Conservation (phyloP, 1,140 invertebrate species). For the Drosophila pallidifrons region DNA sequence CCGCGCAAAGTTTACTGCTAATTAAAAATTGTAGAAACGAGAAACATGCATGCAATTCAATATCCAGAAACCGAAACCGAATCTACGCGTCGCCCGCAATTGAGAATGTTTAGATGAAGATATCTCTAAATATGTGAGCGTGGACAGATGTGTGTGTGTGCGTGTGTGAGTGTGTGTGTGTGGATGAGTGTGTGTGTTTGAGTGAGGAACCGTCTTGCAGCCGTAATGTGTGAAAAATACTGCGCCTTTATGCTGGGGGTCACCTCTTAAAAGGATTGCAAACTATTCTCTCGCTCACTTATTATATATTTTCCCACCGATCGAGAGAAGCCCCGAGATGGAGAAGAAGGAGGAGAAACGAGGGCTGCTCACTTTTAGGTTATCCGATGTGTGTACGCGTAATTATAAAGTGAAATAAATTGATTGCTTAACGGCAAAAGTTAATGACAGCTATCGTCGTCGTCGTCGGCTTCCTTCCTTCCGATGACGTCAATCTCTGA, state of each 20-base stretch:
- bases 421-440: slow-evolving; percentile 68
- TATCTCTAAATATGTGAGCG: slow-evolving; percentile 26
- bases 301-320: slow-evolving; percentile 56
- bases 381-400: slow-evolving; percentile 39
- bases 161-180: background rate
- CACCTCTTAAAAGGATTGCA: slow-evolving; percentile 65
- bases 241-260: slow-evolving; percentile 43
- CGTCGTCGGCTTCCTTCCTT: slow-evolving; percentile 37
- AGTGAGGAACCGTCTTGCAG: slow-evolving; percentile 23
- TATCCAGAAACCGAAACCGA: slow-evolving; percentile 40
- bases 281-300: background rate
- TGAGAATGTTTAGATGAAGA: slow-evolving; percentile 54
- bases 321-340: slow-evolving; percentile 12
- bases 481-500: slow-evolving; percentile 44
- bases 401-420: slow-evolving; percentile 79
- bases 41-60: slow-evolving; percentile 80
- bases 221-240: slow-evolving; percentile 60
- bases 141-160: slow-evolving; percentile 5
- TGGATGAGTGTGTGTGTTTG: background rate
- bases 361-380: slow-evolving; percentile 60
- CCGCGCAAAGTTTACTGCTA: slow-evolving; percentile 80
- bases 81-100: slow-evolving; percentile 36
- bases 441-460: slow-evolving; percentile 62
- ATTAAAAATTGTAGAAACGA: slow-evolving; percentile 81
- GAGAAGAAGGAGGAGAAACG: background rate